These are phyloP conservation scores for Anolis sagrei DNA, from an alignment of 2,113 vertebrate genomes.

Conservation along the genomic window DNA sequence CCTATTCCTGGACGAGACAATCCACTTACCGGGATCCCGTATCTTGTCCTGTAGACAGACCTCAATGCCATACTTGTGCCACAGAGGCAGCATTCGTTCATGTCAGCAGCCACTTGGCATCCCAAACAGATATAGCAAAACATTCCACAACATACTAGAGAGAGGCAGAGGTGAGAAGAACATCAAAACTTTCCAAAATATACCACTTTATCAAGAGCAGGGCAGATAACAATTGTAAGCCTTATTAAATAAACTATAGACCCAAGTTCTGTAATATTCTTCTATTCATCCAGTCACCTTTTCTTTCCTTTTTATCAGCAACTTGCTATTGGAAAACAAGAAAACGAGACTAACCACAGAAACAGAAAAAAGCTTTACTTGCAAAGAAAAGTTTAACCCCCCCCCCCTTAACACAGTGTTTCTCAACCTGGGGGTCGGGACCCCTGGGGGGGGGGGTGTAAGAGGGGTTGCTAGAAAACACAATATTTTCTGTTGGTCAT, in stretches of 20 bases:
- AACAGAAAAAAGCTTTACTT: background rate
- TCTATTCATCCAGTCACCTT: no score
- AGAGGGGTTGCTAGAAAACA: no score
- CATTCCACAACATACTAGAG: conserved; percentile 73
- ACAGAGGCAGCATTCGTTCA: conserved; percentile 85
- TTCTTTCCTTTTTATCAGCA: background rate
- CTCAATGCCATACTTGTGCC: conserved; percentile 76
- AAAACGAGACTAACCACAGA: background rate
- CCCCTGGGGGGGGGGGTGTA: no score
- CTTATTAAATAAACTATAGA: no score
- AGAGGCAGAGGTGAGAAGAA: background rate
- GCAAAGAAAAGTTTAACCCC: no score
- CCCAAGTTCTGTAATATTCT: no score
- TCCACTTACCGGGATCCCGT: conserved; percentile 81
- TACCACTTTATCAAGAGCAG: background rate
- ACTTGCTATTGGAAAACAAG: background rate
- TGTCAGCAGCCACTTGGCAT: conserved; percentile 77
- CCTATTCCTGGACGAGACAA: background rate
- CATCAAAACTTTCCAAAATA: background rate
- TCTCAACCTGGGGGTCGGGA: no score
- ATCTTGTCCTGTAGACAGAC: conserved; percentile 84
- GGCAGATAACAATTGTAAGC: background rate
- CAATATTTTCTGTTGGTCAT: no score
- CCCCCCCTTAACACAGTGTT: no score
- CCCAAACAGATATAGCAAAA: conserved; percentile 74